phyloP scores from a whole-genome alignment of 2,113 vertebrate genomes.

The Prolemur simus region DNA sequence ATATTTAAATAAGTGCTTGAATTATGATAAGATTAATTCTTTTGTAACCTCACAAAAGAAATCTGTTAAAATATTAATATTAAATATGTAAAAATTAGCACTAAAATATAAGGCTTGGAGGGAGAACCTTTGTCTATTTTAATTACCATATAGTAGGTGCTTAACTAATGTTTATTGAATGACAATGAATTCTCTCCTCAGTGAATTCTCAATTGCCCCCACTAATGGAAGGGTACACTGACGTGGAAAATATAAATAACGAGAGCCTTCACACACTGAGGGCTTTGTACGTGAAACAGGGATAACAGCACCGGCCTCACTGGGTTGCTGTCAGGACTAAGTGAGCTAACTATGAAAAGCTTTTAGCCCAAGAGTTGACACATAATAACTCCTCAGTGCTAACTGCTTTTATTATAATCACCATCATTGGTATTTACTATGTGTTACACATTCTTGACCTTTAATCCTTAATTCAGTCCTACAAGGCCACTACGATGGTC shows the following conservation, averaged over 20 bases:
- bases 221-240: background rate
- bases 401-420: background rate
- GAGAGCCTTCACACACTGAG: background rate
- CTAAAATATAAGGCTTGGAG: background rate
- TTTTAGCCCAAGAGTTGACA: background rate
- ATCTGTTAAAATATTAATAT: background rate
- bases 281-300: background rate
- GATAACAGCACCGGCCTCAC: background rate
- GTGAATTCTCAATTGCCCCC: background rate
- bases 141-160: background rate
- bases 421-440: background rate
- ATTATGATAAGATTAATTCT: background rate
- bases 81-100: background rate
- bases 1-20: background rate
- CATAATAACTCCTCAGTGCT: background rate
- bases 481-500: background rate
- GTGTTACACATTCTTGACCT: background rate
- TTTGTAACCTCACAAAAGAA: background rate
- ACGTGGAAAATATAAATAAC: background rate
- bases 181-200: background rate
- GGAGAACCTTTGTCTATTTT: background rate
- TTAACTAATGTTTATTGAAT: conserved; percentile 15
- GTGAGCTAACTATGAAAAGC: background rate
- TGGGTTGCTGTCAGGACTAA: background rate
- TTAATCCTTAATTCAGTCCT: background rate